Percentiles rank a stretch among this genome's conserved stretches.
These are phyloP conservation scores for Catostylus mosaicus DNA, from an alignment of 30 jellyfish, hydroid and myxozoan genomes.

Conservation along the genomic window DNA sequence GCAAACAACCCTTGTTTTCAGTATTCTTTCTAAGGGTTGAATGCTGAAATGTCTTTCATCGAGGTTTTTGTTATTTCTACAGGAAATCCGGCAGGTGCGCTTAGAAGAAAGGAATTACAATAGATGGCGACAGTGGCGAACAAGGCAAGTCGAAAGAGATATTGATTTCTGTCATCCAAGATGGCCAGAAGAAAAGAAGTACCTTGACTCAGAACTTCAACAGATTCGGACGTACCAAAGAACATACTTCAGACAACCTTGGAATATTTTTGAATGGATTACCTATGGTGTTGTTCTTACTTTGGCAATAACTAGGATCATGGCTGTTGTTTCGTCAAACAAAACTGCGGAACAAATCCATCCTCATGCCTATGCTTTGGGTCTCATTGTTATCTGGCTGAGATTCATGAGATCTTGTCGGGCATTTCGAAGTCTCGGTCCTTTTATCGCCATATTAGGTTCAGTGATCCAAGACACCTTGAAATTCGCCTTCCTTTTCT, in stretches of 20 bases:
- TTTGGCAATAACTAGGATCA: constrained; percentile 81
- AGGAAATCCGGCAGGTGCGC: constrained; percentile 94
- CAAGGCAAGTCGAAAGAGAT: constrained; percentile 96
- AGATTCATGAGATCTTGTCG: constrained; percentile 98
- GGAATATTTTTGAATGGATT: constrained; percentile 99
- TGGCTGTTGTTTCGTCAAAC: constrained; percentile 80
- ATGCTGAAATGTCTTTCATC: too few relatives aligned
- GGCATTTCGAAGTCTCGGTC: constrained; percentile 98
- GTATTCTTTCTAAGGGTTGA: too few relatives aligned
- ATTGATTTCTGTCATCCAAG: constrained; percentile 95
- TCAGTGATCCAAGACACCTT: constrained; percentile 96
- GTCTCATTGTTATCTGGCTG: constrained; percentile 96
- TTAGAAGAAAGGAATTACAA: constrained; percentile 87
- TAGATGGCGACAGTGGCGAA: constrained; percentile 98
- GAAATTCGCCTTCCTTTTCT: constrained; percentile 96
- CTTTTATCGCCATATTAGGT: constrained; percentile 95
- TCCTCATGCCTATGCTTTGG: constrained; percentile 88
- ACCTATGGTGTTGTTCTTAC: constrained; percentile 91
- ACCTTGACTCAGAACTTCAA: constrained; percentile 95
- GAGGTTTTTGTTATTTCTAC: not conserved
- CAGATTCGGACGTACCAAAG: constrained; percentile 97
- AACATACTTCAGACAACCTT: constrained; percentile 97
- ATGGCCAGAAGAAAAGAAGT: constrained; percentile 99
- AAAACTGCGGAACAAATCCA: constrained; percentile 84
- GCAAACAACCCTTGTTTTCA: too few relatives aligned